Base-by-base conservation (phyloP, 2,113 vertebrate species). In the Setophaga petechia region DNA sequence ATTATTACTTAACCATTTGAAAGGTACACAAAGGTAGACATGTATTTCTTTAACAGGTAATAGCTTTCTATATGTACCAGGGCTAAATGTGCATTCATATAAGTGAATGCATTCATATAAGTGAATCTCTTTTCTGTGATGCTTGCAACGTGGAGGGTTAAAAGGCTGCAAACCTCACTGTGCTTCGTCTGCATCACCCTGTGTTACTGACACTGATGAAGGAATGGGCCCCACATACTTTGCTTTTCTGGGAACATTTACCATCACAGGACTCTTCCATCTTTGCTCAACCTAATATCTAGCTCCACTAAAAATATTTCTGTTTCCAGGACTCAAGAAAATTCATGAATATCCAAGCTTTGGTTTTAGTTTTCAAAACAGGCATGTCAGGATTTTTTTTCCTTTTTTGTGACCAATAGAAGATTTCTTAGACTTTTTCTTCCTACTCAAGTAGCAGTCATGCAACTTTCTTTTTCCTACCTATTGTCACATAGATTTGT, bases 111-210 rank as follows among this genome's bases (percentile, higher is more conserved):
- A 27, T 20, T 79, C 6, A 3, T 37, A 2, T 15, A 18, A 52
- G 17, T 15, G 27, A 35, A 43, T 66, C 15, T 51, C 6, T 47
- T 15, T 11, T 46, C 12, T 43, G 6, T 33, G 31, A 12, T 27
- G 1, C 6, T 62, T 86, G 12, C 22, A 69, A 12, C 1, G 1
- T 22, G 11, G 22, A 61, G 3, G 4, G 6, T 16, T 27, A 54
- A 49, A 63, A 89, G 20, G 2, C 5, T 80, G 59, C 20, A 81
- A 58, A 59, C 4, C 4, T 66, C 37, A 41, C 7, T 5, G 3
- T 49, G 0, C 8, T 55, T 79, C n/a, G 2, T 19, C 6, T 61
- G n/a, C 12, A 51, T 30, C 12, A 46, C 4, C 3, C 10, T 2
- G 2, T 44, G n/a, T 54, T n/a, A 47, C 6, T 44, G 15, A 63